Evolutionary conservation across 2,797 vertebrate species (phyloP).

Genomic region (Heliangelus exortis): DNA sequence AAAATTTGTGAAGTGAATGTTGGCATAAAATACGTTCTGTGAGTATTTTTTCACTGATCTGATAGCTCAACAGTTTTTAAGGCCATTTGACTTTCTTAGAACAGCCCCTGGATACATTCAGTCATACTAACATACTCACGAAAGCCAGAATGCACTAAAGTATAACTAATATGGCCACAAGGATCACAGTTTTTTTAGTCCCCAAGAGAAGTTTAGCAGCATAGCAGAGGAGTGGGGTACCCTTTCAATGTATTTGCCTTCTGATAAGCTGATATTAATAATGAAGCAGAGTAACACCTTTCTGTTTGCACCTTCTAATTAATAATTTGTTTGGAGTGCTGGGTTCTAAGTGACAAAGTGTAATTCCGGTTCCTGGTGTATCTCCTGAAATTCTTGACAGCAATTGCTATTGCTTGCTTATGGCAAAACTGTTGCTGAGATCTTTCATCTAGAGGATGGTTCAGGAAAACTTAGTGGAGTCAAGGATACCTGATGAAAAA

Average conservation of each 20-base stretch:
- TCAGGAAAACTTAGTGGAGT: background rate
- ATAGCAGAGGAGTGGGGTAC: background rate
- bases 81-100: background rate
- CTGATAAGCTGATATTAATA: background rate
- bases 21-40: background rate
- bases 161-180: background rate
- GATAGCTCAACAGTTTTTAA: background rate
- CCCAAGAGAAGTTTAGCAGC: background rate
- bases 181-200: background rate
- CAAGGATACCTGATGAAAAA: background rate
- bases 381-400: background rate
- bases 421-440: background rate
- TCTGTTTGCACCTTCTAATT: background rate
- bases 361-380: background rate
- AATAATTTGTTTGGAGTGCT: background rate
- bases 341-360: background rate
- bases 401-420: background rate
- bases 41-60: background rate
- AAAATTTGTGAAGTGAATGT: background rate
- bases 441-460: background rate
- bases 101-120: background rate
- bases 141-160: background rate
- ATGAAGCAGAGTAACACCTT: background rate
- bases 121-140: background rate
- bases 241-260: rapidly evolving